phyloP scores from a whole-genome alignment of 2,113 vertebrate species.

The Syrrhaptes paradoxus region DNA sequence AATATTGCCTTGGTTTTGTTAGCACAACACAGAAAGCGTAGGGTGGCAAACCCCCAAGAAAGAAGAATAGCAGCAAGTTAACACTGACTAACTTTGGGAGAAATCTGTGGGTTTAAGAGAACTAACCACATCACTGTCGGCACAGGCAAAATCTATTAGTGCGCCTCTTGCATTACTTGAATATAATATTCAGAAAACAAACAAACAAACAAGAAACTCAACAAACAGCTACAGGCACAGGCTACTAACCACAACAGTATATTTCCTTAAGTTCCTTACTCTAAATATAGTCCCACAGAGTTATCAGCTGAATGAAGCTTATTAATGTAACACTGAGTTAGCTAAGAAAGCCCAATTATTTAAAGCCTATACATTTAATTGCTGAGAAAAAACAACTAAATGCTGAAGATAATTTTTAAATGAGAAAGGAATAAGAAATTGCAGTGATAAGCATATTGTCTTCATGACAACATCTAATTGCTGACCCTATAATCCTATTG shows the following conservation, averaged over 20 bases:
- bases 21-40: neutral
- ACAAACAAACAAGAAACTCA: neutral
- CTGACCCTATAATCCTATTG: slow-evolving; percentile 72
- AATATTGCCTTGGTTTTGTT: neutral
- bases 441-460: slow-evolving; percentile 58
- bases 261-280: neutral
- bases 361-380: slow-evolving; percentile 34
- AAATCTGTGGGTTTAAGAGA: neutral
- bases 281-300: neutral
- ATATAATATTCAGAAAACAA: neutral
- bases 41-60: neutral
- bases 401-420: slow-evolving; percentile 41
- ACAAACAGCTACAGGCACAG: neutral
- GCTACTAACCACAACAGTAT: neutral
- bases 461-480: slow-evolving; percentile 73
- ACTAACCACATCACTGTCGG: neutral
- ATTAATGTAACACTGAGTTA: neutral
- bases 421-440: slow-evolving; percentile 46
- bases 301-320: neutral
- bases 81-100: neutral
- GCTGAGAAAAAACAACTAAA: slow-evolving; percentile 35
- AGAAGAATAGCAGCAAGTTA: neutral
- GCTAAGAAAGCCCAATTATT: neutral
- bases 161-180: neutral
- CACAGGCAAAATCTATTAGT: neutral